A percentile compares a stretch with the other conserved stretches of the same genome.
phyloP scores from a whole-genome alignment of 1,140 invertebrate genomes.

The Elymnias hypermnestra region DNA sequence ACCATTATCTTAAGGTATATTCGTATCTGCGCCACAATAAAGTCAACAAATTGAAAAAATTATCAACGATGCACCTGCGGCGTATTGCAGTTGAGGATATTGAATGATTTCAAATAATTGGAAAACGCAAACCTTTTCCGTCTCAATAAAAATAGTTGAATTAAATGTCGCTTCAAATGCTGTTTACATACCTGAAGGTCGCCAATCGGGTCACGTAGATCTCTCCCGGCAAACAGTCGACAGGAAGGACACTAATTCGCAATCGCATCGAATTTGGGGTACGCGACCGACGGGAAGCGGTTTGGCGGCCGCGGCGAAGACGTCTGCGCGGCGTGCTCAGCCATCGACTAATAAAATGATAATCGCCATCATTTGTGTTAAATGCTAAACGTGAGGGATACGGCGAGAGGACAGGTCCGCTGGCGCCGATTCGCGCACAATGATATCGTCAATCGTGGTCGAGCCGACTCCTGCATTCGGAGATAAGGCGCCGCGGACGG shows the following conservation, averaged over 20 bases:
- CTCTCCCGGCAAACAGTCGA: conserved; percentile 2
- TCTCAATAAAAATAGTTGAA: too few relatives aligned
- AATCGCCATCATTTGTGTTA: background rate
- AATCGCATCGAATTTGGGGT: conserved; percentile 6
- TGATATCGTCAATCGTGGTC: too few relatives aligned
- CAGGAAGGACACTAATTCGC: conserved; percentile 4
- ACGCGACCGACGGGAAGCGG: conserved; percentile 10
- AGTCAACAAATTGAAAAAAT: too few relatives aligned
- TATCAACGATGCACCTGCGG: too few relatives aligned
- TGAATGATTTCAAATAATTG: too few relatives aligned
- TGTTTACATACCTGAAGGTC: conserved; percentile 8
- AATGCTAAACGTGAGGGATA: background rate
- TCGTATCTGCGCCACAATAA: too few relatives aligned
- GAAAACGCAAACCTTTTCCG: too few relatives aligned
- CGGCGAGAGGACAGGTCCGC: background rate
- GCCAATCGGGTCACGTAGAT: conserved; percentile 4
- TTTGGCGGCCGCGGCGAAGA: background rate
- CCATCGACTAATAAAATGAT: background rate
- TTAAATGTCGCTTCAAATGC: too few relatives aligned
- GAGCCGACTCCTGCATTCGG: background rate
- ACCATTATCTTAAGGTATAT: too few relatives aligned
- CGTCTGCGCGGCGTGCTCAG: background rate
- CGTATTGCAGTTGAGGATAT: too few relatives aligned
- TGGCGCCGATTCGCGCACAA: background rate
- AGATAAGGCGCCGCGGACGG: background rate